Percentiles rank a stretch among this genome's conserved stretches.
phyloP scores from a whole-genome alignment of 37 sponge, comb jelly and placozoan species.

The Oopsacas minuta region DNA sequence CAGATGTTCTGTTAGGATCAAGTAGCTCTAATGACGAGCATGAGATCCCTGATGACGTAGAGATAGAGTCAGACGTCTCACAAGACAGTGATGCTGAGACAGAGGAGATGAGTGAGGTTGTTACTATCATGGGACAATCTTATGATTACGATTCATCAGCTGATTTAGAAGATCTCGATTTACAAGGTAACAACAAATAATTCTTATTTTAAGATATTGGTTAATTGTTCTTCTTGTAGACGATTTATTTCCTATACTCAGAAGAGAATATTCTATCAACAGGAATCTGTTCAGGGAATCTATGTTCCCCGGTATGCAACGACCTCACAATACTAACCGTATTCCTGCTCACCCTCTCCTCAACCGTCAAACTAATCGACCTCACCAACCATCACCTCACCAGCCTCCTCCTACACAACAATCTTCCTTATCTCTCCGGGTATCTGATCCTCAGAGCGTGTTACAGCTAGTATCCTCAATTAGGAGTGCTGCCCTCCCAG shows the following conservation, averaged over 20 bases:
- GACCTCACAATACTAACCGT: not conserved
- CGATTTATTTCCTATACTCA: not conserved
- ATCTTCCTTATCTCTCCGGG: not conserved
- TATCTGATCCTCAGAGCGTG: conserved; percentile 3
- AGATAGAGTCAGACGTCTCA: conserved; percentile 1
- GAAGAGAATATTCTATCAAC: not conserved
- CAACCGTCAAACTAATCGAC: not conserved
- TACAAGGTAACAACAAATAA: too few relatives aligned
- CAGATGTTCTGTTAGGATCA: not conserved
- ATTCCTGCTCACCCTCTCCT: not conserved
- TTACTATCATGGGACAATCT: not conserved
- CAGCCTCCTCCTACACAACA: not conserved
- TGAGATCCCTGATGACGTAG: not conserved
- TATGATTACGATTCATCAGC: not conserved
- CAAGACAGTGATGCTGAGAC: conserved; percentile 8
- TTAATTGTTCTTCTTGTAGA: not conserved
- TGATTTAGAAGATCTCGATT: not conserved
- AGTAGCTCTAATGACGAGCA: not conserved
- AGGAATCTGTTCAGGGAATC: not conserved
- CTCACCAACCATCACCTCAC: not conserved
- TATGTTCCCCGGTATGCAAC: not conserved
- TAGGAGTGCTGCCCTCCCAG: not conserved
- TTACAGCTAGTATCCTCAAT: not conserved
- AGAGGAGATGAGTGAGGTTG: conserved; percentile 9
- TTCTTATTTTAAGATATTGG: too few relatives aligned